Percentiles rank a stretch among this genome's conserved stretches.
These are phyloP conservation scores for Sitobion miscanthi DNA, from an alignment of 1,140 invertebrate species.

Conservation along the genomic window DNA sequence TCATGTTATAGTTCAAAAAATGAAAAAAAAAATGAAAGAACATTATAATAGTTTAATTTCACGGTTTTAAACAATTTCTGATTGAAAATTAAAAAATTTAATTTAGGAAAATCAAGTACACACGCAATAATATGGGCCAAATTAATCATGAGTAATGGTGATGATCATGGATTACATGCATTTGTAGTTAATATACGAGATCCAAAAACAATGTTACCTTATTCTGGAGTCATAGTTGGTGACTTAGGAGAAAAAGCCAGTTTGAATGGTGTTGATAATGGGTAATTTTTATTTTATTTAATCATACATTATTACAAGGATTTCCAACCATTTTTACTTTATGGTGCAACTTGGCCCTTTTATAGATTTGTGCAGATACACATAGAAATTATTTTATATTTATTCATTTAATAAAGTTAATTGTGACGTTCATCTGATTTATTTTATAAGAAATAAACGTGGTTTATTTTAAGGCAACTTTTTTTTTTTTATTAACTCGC, in stretches of 20 bases:
- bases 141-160: constrained; percentile 76
- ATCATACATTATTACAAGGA: not conserved
- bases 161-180: constrained; percentile 83
- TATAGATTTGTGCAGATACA: not conserved
- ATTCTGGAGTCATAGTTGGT: constrained; percentile 74
- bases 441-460: no score
- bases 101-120: constrained; percentile 77
- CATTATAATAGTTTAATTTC: not conserved
- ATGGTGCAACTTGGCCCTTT: not conserved
- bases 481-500: no score
- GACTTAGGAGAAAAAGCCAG: constrained; percentile 91
- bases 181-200: constrained; percentile 85
- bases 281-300: constrained; percentile 63
- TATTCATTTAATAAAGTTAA: not conserved
- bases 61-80: not conserved
- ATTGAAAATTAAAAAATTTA: not conserved
- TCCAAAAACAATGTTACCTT: constrained; percentile 74
- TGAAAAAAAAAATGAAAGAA: not conserved
- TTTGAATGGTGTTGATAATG: constrained; percentile 90
- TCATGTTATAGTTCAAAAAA: not conserved
- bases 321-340: not conserved
- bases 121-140: constrained; percentile 90
- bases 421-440: no score
- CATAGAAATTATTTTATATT: not conserved
- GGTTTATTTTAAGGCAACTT: no score